Base-by-base conservation (phyloP, 2,797 vertebrate species). In the Smutsia temminckii region DNA sequence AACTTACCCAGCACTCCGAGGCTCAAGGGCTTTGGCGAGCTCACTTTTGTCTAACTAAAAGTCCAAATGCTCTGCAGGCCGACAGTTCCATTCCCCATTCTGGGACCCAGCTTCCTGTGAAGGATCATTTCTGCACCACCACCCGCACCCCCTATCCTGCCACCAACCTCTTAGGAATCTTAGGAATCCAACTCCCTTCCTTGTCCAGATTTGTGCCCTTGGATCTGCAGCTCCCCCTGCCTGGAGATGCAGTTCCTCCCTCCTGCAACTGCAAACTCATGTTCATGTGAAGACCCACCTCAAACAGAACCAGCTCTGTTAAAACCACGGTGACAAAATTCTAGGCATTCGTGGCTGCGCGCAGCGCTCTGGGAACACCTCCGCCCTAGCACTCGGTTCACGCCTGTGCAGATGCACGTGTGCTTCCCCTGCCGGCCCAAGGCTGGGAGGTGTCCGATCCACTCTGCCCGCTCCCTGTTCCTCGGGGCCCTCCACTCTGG, bases 191-290 rank as follows among this genome's bases (percentile, higher is more conserved):
- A 37, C 57, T 23, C 12, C 61, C n/a, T 68, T 29, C 49, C 75
- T 74, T 42, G 27, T 64, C 77, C 37, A 46, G 27, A 29, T 55
- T 66, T 32, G 85, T 16, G 72, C 5, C 72, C 74, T 21, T 25
- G 68, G 37, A 75, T 46, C 72, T 80, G 51, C 53, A 63, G 66
- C 46, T 51, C 61, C n/a, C 20, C 12, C 20, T 3, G 37, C 63
- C 34, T 75, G 68, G 66, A 86, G 55, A 81, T n/a, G 17, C 86
- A 80, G n/a, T 23, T 59, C 59, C 78, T 83, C 55, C 46, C 71
- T 86, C 59, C 51, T 4, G 16, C 18, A 20, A 49, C 55, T 46
- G 79, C 55, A 85, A 74, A 57, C n/a, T 89, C 64, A 2, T 16
- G 25, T 46, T 74, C 57, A 25, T 64, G 71, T 71, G 17, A 37